A percentile compares a stretch with the other conserved stretches of the same genome.
phyloP scores from a whole-genome alignment of 2,113 vertebrate species.

The Mohoua ochrocephala region DNA sequence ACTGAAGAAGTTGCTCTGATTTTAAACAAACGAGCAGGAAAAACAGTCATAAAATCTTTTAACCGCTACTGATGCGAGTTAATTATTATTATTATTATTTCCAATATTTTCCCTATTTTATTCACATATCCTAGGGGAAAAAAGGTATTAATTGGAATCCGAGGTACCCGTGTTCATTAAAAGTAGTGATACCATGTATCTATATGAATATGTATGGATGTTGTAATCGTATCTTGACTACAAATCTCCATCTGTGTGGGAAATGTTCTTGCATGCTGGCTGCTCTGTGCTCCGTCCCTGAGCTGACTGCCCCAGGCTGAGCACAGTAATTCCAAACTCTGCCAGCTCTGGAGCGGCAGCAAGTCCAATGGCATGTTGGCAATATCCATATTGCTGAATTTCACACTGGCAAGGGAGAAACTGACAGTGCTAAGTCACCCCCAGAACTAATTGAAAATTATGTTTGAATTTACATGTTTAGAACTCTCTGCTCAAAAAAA shows the following conservation, averaged over 20 bases:
- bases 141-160: neutral
- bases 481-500: neutral
- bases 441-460: neutral
- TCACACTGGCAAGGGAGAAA: neutral
- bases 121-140: no score
- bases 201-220: neutral
- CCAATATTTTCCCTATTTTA: neutral
- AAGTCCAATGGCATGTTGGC: neutral
- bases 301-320: neutral
- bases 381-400: neutral
- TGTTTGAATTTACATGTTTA: neutral
- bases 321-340: neutral
- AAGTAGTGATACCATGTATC: neutral
- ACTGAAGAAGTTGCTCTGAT: neutral
- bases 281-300: neutral
- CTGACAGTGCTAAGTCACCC: neutral
- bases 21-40: neutral
- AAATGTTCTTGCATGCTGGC: neutral
- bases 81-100: neutral
- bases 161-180: neutral
- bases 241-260: neutral
- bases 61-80: neutral
- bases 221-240: neutral
- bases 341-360: neutral
- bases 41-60: neutral